These are phyloP conservation scores for zebrafish (Danio rerio) DNA, from an alignment of 2,113 vertebrate genomes.

Conservation along the genomic window GRCz12tu NC_133200.1:23001001-23001500, in stretches of 20 bases:
- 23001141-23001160: not conserved
- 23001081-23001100: not conserved
- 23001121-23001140: not conserved
- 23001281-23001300: constrained; percentile 10
- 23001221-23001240: not conserved
- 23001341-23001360: constrained; percentile 19
- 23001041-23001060: constrained; percentile 61
- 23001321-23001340: constrained; percentile 16
- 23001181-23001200: not conserved
- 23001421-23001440: constrained; percentile 65
- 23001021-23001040: constrained; percentile 99
- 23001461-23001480: constrained; percentile 64
- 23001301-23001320: constrained; percentile 32
- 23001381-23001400: constrained; percentile 51
- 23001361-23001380: constrained; percentile 64
- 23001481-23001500: constrained; percentile 73
- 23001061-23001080: not conserved
- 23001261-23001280: constrained; percentile 23
- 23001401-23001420: constrained; percentile 69
- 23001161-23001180: not conserved
- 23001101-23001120: not conserved
- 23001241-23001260: not conserved
- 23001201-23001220: not conserved
- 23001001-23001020: constrained; percentile 97
- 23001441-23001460: constrained; percentile 58